Conservation (phyloP, 2,888 invertebrate species). For the Antitype chi region DNA sequence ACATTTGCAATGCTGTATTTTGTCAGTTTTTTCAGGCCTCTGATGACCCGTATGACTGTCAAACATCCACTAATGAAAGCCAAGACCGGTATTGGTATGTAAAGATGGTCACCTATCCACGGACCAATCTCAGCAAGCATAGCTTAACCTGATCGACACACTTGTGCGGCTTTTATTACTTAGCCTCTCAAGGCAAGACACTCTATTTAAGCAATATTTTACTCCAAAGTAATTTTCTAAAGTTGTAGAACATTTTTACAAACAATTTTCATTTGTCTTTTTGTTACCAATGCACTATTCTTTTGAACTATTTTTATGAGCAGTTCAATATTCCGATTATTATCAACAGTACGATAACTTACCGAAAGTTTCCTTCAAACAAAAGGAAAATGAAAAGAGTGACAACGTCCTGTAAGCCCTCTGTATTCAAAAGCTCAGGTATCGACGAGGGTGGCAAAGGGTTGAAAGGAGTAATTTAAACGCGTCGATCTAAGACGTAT, state of each 20-base stretch:
- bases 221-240: conserved; percentile 10
- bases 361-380: conserved; percentile 1
- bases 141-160: no score
- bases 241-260: not conserved
- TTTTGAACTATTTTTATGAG: not conserved
- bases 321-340: not conserved
- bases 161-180: no score
- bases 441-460: conserved; percentile 54
- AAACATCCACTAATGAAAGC: no score
- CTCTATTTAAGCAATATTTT: not conserved
- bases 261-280: not conserved
- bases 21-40: no score
- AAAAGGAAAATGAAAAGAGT: conserved; percentile 8
- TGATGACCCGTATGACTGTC: no score
- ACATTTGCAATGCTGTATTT: no score
- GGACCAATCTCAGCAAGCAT: no score
- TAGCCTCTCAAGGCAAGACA: not conserved
- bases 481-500: conserved; percentile 56
- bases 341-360: no score
- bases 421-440: conserved; percentile 55
- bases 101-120: no score
- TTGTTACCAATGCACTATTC: not conserved
- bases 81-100: no score
- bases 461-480: conserved; percentile 60
- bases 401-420: conserved; percentile 28